These are phyloP conservation scores for Lycaena phlaeas DNA, from an alignment of 2,888 invertebrate genomes.

Conservation along the genomic window DNA sequence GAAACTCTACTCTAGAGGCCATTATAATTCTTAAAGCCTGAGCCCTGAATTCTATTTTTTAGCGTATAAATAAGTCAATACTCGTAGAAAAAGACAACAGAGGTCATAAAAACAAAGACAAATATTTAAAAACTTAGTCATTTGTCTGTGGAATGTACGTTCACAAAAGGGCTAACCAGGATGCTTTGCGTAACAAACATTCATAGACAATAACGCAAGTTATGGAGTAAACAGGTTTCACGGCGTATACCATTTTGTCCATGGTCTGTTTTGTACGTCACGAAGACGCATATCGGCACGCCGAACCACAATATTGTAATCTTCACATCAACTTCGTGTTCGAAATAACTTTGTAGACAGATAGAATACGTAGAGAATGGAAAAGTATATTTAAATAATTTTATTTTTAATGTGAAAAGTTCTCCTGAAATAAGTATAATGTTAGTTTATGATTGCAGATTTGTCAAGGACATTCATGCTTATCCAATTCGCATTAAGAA, in stretches of 20 bases:
- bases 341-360: slow-evolving; percentile 2
- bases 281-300: slow-evolving; percentile 4
- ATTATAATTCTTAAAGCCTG: too few species aligned
- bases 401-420: neutral
- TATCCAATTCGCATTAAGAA: too few species aligned
- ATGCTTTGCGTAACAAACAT: slow-evolving; percentile 15
- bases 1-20: too few species aligned
- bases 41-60: too few species aligned
- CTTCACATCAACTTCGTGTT: neutral
- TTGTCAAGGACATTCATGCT: too few species aligned
- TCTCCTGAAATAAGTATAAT: neutral
- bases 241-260: slow-evolving; percentile 18
- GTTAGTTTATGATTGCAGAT: neutral
- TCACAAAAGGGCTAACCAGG: slow-evolving; percentile 10
- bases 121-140: neutral
- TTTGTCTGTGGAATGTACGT: neutral
- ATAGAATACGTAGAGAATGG: too few species aligned
- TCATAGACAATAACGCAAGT: slow-evolving; percentile 14
- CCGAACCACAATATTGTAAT: slow-evolving; percentile 1
- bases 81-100: too few species aligned
- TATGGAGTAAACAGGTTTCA: slow-evolving; percentile 13
- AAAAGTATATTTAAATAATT: neutral
- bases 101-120: neutral
- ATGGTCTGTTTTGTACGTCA: slow-evolving; percentile 1
- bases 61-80: too few species aligned